phyloP scores from a whole-genome alignment of 2,888 invertebrate genomes.

The Drosophila kanekoi region DNA sequence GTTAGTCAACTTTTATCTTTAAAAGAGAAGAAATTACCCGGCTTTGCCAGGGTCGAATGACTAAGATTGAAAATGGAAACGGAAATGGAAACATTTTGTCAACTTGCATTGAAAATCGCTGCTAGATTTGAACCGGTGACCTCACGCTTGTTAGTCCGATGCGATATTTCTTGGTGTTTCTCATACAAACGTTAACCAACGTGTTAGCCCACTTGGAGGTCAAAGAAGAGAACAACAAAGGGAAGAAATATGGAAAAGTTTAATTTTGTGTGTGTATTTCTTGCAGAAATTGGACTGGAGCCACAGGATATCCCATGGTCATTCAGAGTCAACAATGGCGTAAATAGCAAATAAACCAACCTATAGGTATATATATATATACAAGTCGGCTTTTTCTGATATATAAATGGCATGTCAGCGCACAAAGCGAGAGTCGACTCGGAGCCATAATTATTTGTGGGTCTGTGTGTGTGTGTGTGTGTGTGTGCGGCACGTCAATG shows the following conservation, averaged over 20 bases:
- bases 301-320: conserved; percentile 18
- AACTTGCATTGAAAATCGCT: too few species aligned
- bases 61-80: background rate
- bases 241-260: background rate
- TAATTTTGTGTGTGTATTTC: background rate
- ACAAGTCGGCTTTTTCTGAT: conserved; percentile 30
- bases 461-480: conserved; percentile 22
- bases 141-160: too few species aligned
- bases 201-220: background rate
- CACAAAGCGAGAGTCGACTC: conserved; percentile 50
- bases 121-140: too few species aligned
- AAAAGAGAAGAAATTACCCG: too few species aligned
- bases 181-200: too few species aligned
- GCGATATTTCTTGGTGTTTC: too few species aligned
- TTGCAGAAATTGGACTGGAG: background rate
- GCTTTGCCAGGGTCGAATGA: too few species aligned
- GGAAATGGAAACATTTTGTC: too few species aligned
- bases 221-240: too few species aligned
- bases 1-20: background rate
- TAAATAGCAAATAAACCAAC: background rate
- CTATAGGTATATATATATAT: conserved; percentile 5
- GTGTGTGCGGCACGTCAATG: conserved; percentile 34
- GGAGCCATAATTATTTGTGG: conserved; percentile 66
- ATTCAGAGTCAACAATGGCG: background rate
- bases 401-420: conserved; percentile 74